Evolutionary conservation across 1,140 invertebrate species (phyloP).

Genomic region (Trinorchestia longiramus): DNA sequence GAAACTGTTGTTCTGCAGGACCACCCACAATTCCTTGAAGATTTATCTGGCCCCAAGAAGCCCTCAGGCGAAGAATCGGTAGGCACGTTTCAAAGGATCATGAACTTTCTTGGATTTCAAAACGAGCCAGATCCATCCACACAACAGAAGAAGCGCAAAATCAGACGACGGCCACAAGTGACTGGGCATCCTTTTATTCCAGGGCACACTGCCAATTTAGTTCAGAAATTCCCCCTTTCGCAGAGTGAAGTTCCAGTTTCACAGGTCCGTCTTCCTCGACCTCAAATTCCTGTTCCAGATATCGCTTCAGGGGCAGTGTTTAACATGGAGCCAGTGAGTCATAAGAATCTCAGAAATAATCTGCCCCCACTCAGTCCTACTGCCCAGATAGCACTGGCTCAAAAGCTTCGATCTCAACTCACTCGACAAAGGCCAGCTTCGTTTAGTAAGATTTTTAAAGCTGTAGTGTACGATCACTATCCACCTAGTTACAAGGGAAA

Average conservation of each 20-base stretch:
- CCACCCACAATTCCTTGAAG: not conserved
- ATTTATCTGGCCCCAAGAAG: not conserved
- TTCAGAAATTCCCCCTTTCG: not conserved
- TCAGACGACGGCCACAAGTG: not conserved
- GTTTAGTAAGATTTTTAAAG: not conserved
- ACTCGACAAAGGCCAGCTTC: not conserved
- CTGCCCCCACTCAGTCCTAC: not conserved
- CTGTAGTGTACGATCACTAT: not conserved
- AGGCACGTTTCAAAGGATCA: not conserved
- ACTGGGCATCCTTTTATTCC: not conserved
- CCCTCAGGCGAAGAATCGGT: not conserved
- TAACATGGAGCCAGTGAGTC: not conserved
- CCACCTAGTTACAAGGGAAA: not conserved
- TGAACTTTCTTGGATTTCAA: not conserved
- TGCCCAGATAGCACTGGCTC: not conserved
- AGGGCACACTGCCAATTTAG: not conserved
- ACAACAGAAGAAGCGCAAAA: not conserved
- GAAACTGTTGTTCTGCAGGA: not conserved
- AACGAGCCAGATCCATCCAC: not conserved
- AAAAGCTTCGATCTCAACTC: not conserved
- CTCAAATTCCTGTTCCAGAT: not conserved
- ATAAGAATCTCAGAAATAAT: not conserved
- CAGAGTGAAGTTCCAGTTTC: not conserved
- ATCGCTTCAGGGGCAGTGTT: not conserved
- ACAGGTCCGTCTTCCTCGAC: not conserved